A percentile compares a stretch with the other conserved stretches of the same genome.
Conservation (phyloP, 2,113 vertebrate genomes). For the Apus apus region DNA sequence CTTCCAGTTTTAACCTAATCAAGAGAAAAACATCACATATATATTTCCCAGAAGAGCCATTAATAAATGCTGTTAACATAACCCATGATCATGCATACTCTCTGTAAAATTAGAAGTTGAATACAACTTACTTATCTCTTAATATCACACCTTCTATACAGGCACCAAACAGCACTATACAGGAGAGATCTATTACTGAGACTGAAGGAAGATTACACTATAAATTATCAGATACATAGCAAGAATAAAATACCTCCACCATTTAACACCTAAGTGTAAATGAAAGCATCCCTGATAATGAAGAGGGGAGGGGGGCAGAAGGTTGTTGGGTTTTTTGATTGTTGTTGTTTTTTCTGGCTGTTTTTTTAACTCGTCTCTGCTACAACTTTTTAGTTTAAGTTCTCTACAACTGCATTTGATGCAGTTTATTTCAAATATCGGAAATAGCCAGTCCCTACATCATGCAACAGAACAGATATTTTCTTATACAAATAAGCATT, state of each 20-base stretch:
- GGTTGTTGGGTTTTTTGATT: too few relatives aligned
- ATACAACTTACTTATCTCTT: conserved; percentile 89
- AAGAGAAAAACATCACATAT: not conserved
- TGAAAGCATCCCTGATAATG: not conserved
- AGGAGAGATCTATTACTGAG: conserved; percentile 81
- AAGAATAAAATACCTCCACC: not conserved
- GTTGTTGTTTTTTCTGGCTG: not conserved
- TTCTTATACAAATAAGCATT: not conserved
- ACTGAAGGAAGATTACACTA: conserved; percentile 63
- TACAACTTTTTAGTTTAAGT: not conserved
- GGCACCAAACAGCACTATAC: conserved; percentile 91
- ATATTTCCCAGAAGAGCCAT: not conserved
- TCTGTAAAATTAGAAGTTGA: not conserved
- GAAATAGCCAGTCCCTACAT: not conserved
- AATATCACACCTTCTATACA: conserved; percentile 95
- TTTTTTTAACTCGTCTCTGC: not conserved
- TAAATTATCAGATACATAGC: not conserved
- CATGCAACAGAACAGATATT: not conserved
- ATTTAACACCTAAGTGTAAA: not conserved
- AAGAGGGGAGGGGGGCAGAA: not conserved
- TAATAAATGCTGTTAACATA: not conserved
- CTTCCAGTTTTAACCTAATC: not conserved
- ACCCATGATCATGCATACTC: not conserved
- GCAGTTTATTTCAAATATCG: not conserved
- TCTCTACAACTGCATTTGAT: not conserved